Percentiles rank a stretch among this genome's conserved stretches.
Evolutionary conservation across 2,888 invertebrate genomes (phyloP).

Genomic region (Aspidapion aeneum): DNA sequence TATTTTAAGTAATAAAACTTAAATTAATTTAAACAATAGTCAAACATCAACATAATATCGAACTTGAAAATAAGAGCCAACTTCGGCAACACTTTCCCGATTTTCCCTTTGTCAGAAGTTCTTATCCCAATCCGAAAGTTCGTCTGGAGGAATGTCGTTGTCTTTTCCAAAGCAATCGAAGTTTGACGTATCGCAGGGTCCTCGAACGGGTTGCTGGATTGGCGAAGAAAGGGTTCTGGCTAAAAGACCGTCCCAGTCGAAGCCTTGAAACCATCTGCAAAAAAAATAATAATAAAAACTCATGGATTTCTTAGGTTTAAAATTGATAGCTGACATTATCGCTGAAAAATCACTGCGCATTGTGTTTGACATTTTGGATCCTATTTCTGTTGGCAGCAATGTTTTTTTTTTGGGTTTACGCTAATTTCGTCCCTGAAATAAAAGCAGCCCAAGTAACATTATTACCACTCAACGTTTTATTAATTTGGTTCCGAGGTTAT

Average conservation of each 20-base stretch:
- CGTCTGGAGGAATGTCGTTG: constrained; percentile 63
- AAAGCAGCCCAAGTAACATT: too few relatives aligned
- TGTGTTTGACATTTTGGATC: background rate
- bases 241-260: constrained; percentile 69
- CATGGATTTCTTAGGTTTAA: background rate
- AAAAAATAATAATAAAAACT: constrained; percentile 6
- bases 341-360: background rate
- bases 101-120: constrained; percentile 53
- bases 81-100: too few relatives aligned
- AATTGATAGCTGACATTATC: background rate
- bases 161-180: constrained; percentile 66
- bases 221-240: constrained; percentile 54
- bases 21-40: too few relatives aligned
- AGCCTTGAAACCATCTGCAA: constrained; percentile 71
- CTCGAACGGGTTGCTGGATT: constrained; percentile 54
- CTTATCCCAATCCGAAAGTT: constrained; percentile 66
- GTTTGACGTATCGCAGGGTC: constrained; percentile 64
- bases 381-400: too few relatives aligned
- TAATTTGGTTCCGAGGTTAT: too few relatives aligned
- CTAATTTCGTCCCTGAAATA: too few relatives aligned
- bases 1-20: too few relatives aligned
- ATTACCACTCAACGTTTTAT: too few relatives aligned
- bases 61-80: background rate
- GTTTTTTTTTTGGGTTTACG: too few relatives aligned
- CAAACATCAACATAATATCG: background rate